Conservation (phyloP, 2,888 invertebrate species). For the Iphiclides podalirius region DNA sequence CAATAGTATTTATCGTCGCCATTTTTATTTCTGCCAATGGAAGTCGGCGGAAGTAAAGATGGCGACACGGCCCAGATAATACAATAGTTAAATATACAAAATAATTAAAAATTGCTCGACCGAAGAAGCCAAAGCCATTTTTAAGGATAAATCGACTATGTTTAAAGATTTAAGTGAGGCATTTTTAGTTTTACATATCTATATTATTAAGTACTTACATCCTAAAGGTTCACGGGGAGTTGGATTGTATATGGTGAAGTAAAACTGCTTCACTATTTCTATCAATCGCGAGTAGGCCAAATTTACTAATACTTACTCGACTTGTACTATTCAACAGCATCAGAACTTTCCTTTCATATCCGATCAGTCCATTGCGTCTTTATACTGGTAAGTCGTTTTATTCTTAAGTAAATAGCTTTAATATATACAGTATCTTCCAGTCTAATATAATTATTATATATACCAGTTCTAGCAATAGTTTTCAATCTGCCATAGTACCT, state of each 20-base stretch:
- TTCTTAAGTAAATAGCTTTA: conserved; percentile 74
- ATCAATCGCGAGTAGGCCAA: too few relatives aligned
- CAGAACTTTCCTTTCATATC: background rate
- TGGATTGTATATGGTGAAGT: background rate
- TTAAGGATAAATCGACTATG: conserved; percentile 61
- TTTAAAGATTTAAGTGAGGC: conserved; percentile 30
- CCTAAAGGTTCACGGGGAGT: background rate
- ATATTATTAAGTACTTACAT: background rate
- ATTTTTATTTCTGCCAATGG: conserved; percentile 32
- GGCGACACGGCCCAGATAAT: conserved; percentile 49
- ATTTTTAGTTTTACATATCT: background rate
- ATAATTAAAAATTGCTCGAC: conserved; percentile 66
- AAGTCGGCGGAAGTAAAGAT: conserved; percentile 28
- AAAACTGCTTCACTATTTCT: background rate
- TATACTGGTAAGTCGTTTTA: conserved; percentile 55
- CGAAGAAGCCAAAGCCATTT: conserved; percentile 47
- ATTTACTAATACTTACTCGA: too few relatives aligned
- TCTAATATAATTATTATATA: conserved; percentile 53
- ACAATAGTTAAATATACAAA: conserved; percentile 72
- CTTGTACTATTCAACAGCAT: too few relatives aligned
- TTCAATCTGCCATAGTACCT: conserved; percentile 73
- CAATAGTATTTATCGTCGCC: conserved; percentile 63
- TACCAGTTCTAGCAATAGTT: conserved; percentile 69
- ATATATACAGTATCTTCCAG: conserved; percentile 77
- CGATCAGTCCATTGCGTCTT: conserved; percentile 30